phyloP scores from a whole-genome alignment of 1,140 invertebrate genomes.

The Pseudobourletiella spinata region DNA sequence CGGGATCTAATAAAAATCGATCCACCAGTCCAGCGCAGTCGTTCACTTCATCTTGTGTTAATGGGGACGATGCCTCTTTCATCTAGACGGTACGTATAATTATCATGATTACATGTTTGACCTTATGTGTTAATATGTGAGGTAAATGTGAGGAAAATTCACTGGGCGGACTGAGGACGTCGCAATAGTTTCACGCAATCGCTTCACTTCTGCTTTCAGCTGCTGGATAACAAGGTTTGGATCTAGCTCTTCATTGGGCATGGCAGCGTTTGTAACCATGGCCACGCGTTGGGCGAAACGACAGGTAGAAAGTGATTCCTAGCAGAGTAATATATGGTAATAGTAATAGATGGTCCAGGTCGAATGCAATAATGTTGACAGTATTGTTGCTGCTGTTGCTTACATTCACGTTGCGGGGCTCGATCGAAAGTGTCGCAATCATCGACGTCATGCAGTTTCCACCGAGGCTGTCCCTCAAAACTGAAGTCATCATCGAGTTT shows the following conservation, averaged over 20 bases:
- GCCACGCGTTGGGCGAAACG: constrained; percentile 57
- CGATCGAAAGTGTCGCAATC: constrained; percentile 54
- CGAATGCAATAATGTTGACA: neutral
- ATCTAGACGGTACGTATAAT: constrained; percentile 7
- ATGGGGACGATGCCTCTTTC: constrained; percentile 7
- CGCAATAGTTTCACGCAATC: constrained; percentile 35
- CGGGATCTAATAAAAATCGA: constrained; percentile 16
- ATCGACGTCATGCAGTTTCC: constrained; percentile 59
- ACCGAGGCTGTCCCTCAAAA: constrained; percentile 54
- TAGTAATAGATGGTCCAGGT: neutral
- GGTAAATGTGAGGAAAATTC: neutral
- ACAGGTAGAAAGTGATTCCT: constrained; percentile 58
- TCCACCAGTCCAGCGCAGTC: constrained; percentile 22
- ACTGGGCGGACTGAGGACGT: constrained; percentile 17
- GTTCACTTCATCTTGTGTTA: constrained; percentile 19
- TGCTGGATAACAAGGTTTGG: constrained; percentile 46
- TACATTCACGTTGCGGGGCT: constrained; percentile 43
- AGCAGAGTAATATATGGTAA: too few relatives aligned
- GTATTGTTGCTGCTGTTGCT: neutral
- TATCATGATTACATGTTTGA: neutral
- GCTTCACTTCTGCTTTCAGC: constrained; percentile 44
- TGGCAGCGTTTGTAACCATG: constrained; percentile 51
- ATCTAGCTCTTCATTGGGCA: constrained; percentile 49
- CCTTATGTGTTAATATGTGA: neutral
- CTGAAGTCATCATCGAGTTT: constrained; percentile 56